Evolutionary conservation across 2,113 vertebrate genomes (phyloP), one percentile per base, ranked within the genome.

Genomic region (Peromyscus leucopus): DNA sequence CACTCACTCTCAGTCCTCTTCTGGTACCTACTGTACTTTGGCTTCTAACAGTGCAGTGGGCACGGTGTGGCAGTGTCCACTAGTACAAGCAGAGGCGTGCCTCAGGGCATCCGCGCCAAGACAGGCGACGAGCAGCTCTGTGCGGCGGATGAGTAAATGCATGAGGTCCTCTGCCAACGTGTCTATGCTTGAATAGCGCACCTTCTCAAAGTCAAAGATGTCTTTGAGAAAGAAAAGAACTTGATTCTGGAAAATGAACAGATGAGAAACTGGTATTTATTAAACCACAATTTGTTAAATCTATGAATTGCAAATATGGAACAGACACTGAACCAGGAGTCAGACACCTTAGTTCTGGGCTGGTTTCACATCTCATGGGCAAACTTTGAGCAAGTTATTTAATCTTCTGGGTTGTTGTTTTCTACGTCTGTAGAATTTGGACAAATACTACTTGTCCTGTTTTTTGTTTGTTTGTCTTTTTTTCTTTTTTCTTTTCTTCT

Each of bases 121-220:
- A 59, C 99, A 99, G 31, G 99, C 98, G 96, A 99, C 91, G 42
- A 99, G 94, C 78, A 99, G 98, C 78, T 99, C 99, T 0, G 99
- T 99, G 97, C 99, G 99, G 0, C 99, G 98, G 63, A 99, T 98
- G 26, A 99, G 98, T 85, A 99, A 97, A 86, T 98, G 99, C 21
- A 99, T 98, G 46, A 99, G 99, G 95, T 99, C 99, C 95, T 99
- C 99, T 0, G 99, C 98, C 97, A 99, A 97, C 36, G 97, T 98
- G 90, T 99, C 99, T 97, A 99, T 98, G 0, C 96, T 99, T 0
- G 98, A 99, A 98, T 99, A 99, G 2, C 99, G 99, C 46, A 99
- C 99, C 97, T 99, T 99, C 79, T 99, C 99, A 96, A 99, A 99
- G 96, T 99, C 99, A 93, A 99, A 99, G 96, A 99, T 99, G 98